Evolutionary conservation across 2,113 vertebrate genomes (phyloP).

Genomic region (Muntiacus muntjak): DNA sequence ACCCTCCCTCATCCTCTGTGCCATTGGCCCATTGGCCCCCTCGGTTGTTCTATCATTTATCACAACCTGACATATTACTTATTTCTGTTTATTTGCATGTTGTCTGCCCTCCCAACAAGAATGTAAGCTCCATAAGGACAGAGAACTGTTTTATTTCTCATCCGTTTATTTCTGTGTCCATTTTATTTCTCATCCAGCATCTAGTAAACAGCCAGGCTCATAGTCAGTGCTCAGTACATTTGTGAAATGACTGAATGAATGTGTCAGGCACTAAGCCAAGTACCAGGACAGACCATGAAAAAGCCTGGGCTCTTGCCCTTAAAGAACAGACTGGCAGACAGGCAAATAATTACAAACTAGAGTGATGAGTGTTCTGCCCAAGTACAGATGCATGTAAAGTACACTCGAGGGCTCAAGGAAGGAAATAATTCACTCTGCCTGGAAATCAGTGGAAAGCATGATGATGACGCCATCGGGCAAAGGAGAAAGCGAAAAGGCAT

Average conservation of each 20-base stretch:
- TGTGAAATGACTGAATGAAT: background rate
- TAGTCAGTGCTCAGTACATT: background rate
- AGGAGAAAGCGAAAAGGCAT: background rate
- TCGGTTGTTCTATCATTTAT: background rate
- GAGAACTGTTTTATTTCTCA: background rate
- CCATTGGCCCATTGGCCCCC: background rate
- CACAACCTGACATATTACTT: background rate
- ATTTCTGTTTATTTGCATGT: background rate
- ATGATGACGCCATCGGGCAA: background rate
- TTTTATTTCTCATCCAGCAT: background rate
- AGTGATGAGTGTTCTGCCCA: background rate
- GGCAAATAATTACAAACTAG: background rate
- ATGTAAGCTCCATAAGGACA: background rate
- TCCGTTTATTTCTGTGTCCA: background rate
- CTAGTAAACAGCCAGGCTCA: background rate
- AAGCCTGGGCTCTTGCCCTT: slow-evolving; percentile 8
- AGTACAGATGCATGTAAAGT: background rate
- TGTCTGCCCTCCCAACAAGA: background rate
- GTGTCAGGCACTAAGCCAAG: background rate
- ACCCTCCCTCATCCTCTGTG: background rate
- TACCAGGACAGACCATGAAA: background rate
- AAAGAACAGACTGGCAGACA: background rate
- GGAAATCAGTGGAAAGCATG: background rate
- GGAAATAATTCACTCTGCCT: background rate
- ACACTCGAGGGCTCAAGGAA: background rate